These are phyloP conservation scores for Hylaeus anthracinus DNA, from an alignment of 1,140 invertebrate genomes.

Conservation along the genomic window DNA sequence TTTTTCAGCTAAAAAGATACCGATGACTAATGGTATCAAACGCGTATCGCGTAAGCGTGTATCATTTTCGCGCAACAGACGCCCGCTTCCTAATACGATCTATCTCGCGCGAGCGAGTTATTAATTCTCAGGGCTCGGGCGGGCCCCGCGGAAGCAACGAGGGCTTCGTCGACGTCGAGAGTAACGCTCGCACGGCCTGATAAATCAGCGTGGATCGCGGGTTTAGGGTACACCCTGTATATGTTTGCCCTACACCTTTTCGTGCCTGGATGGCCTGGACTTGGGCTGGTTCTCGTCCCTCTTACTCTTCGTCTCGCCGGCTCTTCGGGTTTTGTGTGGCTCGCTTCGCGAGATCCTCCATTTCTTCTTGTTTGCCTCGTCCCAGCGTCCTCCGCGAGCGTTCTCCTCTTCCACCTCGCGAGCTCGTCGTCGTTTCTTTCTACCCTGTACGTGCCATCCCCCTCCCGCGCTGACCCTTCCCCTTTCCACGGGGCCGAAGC, in stretches of 20 bases:
- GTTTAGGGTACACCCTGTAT: constrained; percentile 54
- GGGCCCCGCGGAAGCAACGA: not conserved
- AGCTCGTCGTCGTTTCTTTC: constrained; percentile 15
- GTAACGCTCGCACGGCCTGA: not conserved
- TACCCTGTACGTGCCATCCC: not conserved
- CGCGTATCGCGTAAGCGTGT: constrained; percentile 2
- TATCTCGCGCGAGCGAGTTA: not conserved
- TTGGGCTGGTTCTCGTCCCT: constrained; percentile 54
- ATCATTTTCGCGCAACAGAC: not conserved
- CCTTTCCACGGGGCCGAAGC: not conserved
- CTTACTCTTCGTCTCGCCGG: constrained; percentile 49
- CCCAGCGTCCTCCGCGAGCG: not conserved
- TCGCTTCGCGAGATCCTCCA: constrained; percentile 49
- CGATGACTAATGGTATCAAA: not conserved
- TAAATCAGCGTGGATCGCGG: constrained; percentile 4
- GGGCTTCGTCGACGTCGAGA: not conserved
- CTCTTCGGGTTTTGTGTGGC: constrained; percentile 59
- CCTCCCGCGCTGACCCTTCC: not conserved
- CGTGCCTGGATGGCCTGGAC: constrained; percentile 54
- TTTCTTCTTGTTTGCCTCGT: constrained; percentile 55
- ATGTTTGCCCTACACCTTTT: constrained; percentile 55
- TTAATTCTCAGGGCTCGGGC: not conserved
- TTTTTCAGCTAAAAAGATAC: constrained; percentile 8
- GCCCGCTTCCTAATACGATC: constrained; percentile 1
- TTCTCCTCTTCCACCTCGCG: constrained; percentile 21